Percentiles rank a stretch among this genome's conserved stretches.
phyloP scores from a whole-genome alignment of 2,888 invertebrate species.

The Ennomos quercinarius region DNA sequence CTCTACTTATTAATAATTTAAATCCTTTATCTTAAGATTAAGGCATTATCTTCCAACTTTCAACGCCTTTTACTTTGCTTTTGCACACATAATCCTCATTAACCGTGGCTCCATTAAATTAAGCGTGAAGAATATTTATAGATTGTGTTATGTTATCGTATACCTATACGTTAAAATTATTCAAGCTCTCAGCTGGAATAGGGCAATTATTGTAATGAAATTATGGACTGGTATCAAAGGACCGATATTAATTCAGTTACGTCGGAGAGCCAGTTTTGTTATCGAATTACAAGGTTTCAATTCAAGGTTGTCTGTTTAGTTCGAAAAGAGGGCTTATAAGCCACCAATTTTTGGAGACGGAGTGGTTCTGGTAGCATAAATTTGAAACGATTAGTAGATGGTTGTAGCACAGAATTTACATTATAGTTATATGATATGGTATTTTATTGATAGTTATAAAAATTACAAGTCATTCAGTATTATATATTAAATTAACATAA shows the following conservation, averaged over 20 bases:
- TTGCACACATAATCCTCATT: slow-evolving; percentile 22
- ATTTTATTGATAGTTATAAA: no score
- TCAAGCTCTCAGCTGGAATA: slow-evolving; percentile 12
- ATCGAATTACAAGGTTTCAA: slow-evolving; percentile 2
- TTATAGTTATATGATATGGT: no score
- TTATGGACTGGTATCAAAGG: slow-evolving; percentile 20
- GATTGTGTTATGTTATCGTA: slow-evolving; percentile 5
- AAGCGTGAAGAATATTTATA: slow-evolving; percentile 7
- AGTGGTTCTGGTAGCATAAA: no score
- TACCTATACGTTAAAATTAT: slow-evolving; percentile 5
- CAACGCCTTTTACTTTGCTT: slow-evolving; percentile 16
- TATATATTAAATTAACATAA: no score
- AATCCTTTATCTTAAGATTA: background rate
- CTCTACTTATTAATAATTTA: background rate
- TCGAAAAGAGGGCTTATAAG: no score
- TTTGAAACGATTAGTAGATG: no score
- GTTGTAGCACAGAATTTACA: no score
- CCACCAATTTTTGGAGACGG: no score
- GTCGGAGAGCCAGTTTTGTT: slow-evolving; percentile 10
- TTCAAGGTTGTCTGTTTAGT: background rate
- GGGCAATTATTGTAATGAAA: slow-evolving; percentile 19
- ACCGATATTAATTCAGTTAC: slow-evolving; percentile 20
- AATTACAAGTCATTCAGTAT: no score
- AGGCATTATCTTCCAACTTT: background rate
- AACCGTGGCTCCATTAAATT: slow-evolving; percentile 18